Evolutionary conservation across 2,888 invertebrate genomes (phyloP).

Genomic region (Branchipolynoe longqiensis): DNA sequence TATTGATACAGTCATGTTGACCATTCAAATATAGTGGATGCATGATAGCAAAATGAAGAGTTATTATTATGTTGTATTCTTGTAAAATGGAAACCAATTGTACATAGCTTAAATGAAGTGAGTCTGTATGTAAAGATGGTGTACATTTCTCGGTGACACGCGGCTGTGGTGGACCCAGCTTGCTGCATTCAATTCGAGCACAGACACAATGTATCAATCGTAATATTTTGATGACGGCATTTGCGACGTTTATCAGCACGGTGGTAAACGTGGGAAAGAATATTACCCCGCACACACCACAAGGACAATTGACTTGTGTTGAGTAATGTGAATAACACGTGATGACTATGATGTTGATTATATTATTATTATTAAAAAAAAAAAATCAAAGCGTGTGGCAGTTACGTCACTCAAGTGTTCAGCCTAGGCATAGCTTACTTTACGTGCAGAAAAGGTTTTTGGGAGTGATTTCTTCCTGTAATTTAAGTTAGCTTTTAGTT

Average conservation of each 20-base stretch:
- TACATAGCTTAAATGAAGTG: constrained; percentile 48
- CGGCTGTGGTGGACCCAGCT: constrained; percentile 14
- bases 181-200: background rate
- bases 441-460: constrained; percentile 23
- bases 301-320: constrained; percentile 23
- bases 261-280: background rate
- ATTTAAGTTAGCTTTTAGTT: constrained; percentile 46
- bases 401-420: constrained; percentile 40
- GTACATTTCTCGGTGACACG: constrained; percentile 44
- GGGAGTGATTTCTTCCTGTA: constrained; percentile 50
- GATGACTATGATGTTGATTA: constrained; percentile 51
- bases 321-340: constrained; percentile 30
- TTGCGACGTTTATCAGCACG: constrained; percentile 26
- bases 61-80: constrained; percentile 57
- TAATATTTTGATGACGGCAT: constrained; percentile 12
- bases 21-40: background rate
- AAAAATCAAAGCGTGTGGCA: constrained; percentile 42
- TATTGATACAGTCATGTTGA: constrained; percentile 54
- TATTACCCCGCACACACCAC: background rate
- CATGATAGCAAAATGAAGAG: constrained; percentile 46
- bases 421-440: constrained; percentile 37
- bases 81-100: constrained; percentile 50
- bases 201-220: constrained; percentile 20
- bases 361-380: constrained; percentile 11
- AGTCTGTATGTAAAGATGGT: background rate